Evolutionary conservation across 2,113 vertebrate genomes (phyloP).

Genomic region (Neodontobutis hainanensis): DNA sequence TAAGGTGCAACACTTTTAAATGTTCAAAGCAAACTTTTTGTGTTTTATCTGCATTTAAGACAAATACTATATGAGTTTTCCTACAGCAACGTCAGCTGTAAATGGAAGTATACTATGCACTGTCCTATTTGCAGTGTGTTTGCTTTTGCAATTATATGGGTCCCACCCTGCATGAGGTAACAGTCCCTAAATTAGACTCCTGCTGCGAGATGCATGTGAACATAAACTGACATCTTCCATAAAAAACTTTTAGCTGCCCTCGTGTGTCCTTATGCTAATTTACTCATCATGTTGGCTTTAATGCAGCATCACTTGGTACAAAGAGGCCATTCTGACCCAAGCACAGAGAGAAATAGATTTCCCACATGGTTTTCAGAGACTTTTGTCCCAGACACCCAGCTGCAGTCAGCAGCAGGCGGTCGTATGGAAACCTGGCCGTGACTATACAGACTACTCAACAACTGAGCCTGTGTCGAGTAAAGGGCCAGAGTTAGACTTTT

Average conservation of each 20-base stretch:
- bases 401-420: conserved; percentile 46
- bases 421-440: conserved; percentile 47
- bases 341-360: conserved; percentile 50
- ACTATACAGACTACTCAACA: conserved; percentile 33
- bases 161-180: conserved; percentile 55
- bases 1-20: background rate
- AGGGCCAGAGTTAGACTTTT: conserved; percentile 1
- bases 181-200: conserved; percentile 26
- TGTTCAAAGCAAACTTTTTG: background rate
- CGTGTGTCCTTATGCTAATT: conserved; percentile 29
- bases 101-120: conserved; percentile 10
- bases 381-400: conserved; percentile 58
- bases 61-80: conserved; percentile 5
- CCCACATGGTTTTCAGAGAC: conserved; percentile 50
- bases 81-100: conserved; percentile 2
- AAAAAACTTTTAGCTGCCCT: conserved; percentile 22
- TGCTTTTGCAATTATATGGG: conserved; percentile 35
- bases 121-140: conserved; percentile 24
- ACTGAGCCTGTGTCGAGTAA: conserved; percentile 24
- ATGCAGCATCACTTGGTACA: conserved; percentile 36
- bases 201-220: conserved; percentile 18
- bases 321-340: conserved; percentile 44
- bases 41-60: background rate
- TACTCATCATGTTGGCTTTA: conserved; percentile 37
- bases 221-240: conserved; percentile 15